Evolutionary conservation across 2,113 vertebrate species (phyloP), one percentile per base, ranked within the genome.

Genomic region (Bolborhynchus lineola): DNA sequence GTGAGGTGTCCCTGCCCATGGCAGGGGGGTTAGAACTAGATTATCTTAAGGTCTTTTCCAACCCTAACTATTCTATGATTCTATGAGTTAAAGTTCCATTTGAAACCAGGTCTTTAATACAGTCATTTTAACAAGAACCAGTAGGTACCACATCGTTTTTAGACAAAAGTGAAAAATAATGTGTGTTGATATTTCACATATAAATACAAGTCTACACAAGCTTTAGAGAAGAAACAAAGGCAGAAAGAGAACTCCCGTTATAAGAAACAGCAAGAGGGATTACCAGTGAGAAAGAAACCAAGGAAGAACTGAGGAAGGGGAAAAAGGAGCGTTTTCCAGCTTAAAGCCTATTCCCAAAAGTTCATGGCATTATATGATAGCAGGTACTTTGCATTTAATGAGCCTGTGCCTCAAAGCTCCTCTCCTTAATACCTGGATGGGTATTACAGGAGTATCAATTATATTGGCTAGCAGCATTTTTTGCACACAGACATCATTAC

Each of bases 401-500:
- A 71, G 5, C 24, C 68, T 31, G 37, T 20, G 44, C 65, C 63
- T 37, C 21, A 17, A 44, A 80, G 13, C 12, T 52, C 39, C 65
- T 81, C 35, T 31, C 53, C 16, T 31, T 4, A 41, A 19, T 6
- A 59, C 21, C 64, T 13, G 25, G 8, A 16, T 16, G 63, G 21
- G 35, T 46, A 35, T 67, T 21, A 42, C 31, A 2, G 1, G 20
- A 6, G 2, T 3, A 5, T 4, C 39, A 50, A 19, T 47, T 20
- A 28, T 1, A 21, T 7, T 3, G 7, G 29, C 0, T 7, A 11
- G 7, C 87, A 33, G 39, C 7, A 31, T 4, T 46, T 72, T 69
- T 37, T 67, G 49, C 23, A 7, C 7, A 16, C 2, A 14, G 47
- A 19, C 28, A 6, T 0, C 15, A 55, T 31, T 8, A 11, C 23